phyloP scores from a whole-genome alignment of 2,113 vertebrate genomes.

The Paralichthys olivaceus region DNA sequence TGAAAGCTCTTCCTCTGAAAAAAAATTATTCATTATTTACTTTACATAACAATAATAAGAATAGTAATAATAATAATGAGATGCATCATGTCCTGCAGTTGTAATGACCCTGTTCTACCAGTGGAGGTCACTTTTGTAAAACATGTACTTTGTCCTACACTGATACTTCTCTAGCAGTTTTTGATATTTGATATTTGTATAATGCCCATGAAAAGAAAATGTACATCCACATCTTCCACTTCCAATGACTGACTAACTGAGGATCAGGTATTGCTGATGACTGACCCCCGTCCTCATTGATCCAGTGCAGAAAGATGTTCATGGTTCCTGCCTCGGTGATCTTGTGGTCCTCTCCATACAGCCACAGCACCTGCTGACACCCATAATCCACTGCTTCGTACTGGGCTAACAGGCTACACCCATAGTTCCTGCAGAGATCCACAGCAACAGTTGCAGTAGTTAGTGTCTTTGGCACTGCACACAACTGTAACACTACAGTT shows the following conservation, averaged over 20 bases:
- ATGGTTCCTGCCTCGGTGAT: conserved; percentile 96
- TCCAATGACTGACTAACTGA: conserved; percentile 68
- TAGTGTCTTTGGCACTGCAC: neutral
- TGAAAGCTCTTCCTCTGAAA: conserved; percentile 89
- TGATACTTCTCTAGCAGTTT: too few species aligned
- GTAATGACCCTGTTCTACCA: conserved; percentile 25
- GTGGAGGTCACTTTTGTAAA: conserved; percentile 35
- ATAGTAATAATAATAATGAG: neutral
- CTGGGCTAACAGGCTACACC: conserved; percentile 85
- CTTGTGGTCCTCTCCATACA: conserved; percentile 89
- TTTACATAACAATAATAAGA: neutral
- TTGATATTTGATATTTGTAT: too few species aligned
- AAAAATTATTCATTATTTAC: conserved; percentile 7
- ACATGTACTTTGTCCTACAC: too few species aligned
- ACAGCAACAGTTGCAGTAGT: neutral
- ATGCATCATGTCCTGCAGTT: neutral
- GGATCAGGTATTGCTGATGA: neutral
- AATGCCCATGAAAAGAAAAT: neutral
- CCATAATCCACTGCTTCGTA: conserved; percentile 84
- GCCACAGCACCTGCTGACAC: conserved; percentile 93
- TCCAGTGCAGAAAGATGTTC: conserved; percentile 95
- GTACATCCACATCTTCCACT: neutral
- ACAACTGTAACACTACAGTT: neutral
- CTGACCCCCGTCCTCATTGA: conserved; percentile 91
- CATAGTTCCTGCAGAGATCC: conserved; percentile 87